A percentile compares a stretch with the other conserved stretches of the same genome.
phyloP scores from a whole-genome alignment of 2,797 vertebrate species.

The Phalanger gymnotis region DNA sequence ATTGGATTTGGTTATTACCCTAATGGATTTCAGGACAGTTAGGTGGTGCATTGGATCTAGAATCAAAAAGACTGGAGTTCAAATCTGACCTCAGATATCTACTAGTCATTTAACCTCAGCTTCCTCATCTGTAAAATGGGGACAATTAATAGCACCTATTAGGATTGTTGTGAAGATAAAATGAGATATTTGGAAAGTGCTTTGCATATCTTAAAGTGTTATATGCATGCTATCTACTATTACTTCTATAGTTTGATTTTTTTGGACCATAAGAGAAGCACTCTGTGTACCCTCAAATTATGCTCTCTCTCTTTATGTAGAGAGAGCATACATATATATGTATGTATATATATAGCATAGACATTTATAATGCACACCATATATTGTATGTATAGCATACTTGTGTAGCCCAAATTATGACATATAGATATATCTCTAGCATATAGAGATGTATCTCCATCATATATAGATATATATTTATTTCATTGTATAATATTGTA shows the following conservation, averaged over 20 bases:
- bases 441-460: neutral
- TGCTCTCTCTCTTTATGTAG: neutral
- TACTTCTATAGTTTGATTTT: neutral
- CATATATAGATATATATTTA: no score
- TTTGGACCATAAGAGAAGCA: neutral
- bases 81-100: neutral
- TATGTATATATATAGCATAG: no score
- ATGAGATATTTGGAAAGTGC: neutral
- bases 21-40: neutral
- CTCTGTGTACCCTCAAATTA: neutral
- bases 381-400: neutral
- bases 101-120: neutral
- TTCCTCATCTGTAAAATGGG: neutral
- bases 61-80: neutral
- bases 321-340: neutral
- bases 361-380: neutral
- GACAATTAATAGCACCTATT: neutral
- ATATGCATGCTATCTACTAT: neutral
- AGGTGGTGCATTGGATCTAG: neutral
- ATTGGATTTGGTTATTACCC: neutral
- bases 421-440: neutral
- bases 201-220: neutral
- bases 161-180: neutral
- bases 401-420: neutral
- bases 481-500: neutral